Base-by-base conservation (phyloP, 2,888 invertebrate species). In the Shargacucullia verbasci region DNA sequence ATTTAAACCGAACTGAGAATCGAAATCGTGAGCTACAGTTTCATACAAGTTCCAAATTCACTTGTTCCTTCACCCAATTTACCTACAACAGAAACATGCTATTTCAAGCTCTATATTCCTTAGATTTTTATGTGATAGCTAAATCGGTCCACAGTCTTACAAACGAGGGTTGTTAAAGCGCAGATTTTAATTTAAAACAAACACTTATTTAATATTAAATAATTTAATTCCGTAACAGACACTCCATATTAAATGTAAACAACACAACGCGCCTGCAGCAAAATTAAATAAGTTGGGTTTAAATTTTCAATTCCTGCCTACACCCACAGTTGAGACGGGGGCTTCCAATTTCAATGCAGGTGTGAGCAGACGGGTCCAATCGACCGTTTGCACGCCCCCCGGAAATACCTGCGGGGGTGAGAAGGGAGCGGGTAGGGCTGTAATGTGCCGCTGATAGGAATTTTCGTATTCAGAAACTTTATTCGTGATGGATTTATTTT, bases 311-410 rank as follows among this genome's bases (percentile, higher is more conserved):
- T 68, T 54, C 54, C 11, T 35, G 41, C 38, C 48, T 15, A 38
- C 67, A 38, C 59, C 59, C 35, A 20, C 20, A 20, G 20, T 37
- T 31, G 44, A 38, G 35, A 39, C 52, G 14, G 37, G 39, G 48
- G 62, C 41, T 37, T 67, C 62, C 66, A 70, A 70, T 70, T 70
- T 56, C 56, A 33, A 52, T 61, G 61, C 70, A 70, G 66, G 70
- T 70, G 66, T 54, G 53, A 59, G 60, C 57, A 39, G 46, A 52
- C 35, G 39, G 10, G 40, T 53, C 40, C 56, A 64, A 69, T 57
- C 63, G 65, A 56, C 53, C 56, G 63, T 52, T 35, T 48, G 43
- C 39, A 31, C 47, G 15, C 49, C 27, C 59, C 38, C 41, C 48
- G 40, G 46, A 49, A 14, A 49, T 46, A 69, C 53, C 54, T 64